Base-by-base conservation (phyloP, 2,113 vertebrate genomes). In the Condylura cristata region DNA sequence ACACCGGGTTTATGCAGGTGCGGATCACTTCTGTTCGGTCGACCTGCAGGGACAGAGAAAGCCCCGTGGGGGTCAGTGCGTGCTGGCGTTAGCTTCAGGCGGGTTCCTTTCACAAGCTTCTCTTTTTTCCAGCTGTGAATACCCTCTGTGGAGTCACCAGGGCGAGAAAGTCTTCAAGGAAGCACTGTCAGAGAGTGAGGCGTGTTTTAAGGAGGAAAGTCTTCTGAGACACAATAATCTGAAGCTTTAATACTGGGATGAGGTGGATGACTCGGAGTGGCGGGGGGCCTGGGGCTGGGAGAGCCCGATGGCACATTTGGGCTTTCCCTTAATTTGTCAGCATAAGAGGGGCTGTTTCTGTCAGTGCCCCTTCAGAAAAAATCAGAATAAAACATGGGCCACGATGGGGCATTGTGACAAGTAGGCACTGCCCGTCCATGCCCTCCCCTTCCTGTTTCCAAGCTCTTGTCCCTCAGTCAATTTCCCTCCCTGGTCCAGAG, bases 1-100 rank as follows among this genome's bases (percentile, higher is more conserved):
- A 99, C 74, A 99, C 97, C 0, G 99, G 99, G 95, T 99, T 99
- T 91, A 99, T 99, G 84, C 99, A 99, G 98, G 99, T 99, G 53
- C 99, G 99, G 53, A 99, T 99, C 95, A 99, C 99, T 96, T 99
- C 99, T 0, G 99, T 99, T 95, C 99, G 99, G 98, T 99, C 99
- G 96, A 99, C 99, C 99, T 99, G 98, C 56, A 89, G 97, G 93
- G 87, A 18, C 3, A 22, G 79, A 96, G 86, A 87, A 72, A 66
- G 70, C 84, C 24, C 18, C 16, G 18, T 11, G 68, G n/a, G 2
- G 37, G n/a, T 79, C 48, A 79, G 68, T 68, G 39, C 11, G 56
- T 88, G 39, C 60, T 28, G 37, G 48, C 34, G 20, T 11, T 18
- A 48, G 17, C 32, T 93, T 68, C 22, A 92, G 41, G 20, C 2